phyloP scores from a whole-genome alignment of 1,140 invertebrate species.

The Helicorthomorpha holstii region DNA sequence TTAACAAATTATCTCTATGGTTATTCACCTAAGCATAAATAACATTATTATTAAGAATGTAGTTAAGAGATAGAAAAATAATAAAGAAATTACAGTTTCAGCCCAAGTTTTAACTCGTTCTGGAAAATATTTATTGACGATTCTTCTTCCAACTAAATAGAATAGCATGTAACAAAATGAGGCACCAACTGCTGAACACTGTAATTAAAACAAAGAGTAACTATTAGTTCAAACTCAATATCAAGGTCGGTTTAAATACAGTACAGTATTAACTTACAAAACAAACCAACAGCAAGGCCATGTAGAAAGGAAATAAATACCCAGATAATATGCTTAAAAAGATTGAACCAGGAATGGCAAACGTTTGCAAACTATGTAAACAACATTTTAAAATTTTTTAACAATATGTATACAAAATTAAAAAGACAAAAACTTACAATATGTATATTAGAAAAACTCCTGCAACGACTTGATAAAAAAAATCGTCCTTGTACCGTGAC shows the following conservation, averaged over 20 bases:
- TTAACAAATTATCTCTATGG: slow-evolving; percentile 74
- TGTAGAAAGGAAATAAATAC: slow-evolving; percentile 84
- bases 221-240: slow-evolving; percentile 1
- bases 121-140: slow-evolving; percentile 79
- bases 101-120: slow-evolving; percentile 72
- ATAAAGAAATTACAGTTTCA: slow-evolving; percentile 37
- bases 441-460: slow-evolving; percentile 86
- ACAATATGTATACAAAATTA: not conserved
- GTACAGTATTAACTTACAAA: slow-evolving; percentile 38
- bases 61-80: not conserved
- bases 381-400: not conserved
- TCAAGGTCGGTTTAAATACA: not conserved
- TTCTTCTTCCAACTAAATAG: slow-evolving; percentile 61
- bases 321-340: slow-evolving; percentile 94
- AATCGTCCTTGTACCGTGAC: slow-evolving; percentile 81
- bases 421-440: slow-evolving; percentile 77
- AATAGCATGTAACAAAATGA: slow-evolving; percentile 89
- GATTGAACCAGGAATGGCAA: slow-evolving; percentile 97
- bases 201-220: slow-evolving; percentile 13
- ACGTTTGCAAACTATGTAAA: slow-evolving; percentile 78
- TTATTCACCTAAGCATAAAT: slow-evolving; percentile 41
- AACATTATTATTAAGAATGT: not conserved
- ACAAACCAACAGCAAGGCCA: slow-evolving; percentile 81
- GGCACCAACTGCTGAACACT: slow-evolving; percentile 89
- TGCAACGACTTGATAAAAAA: slow-evolving; percentile 77